A percentile compares a stretch with the other conserved stretches of the same genome.
These are phyloP conservation scores for Thelaira solivaga DNA, from an alignment of 2,888 invertebrate species.

Conservation along the genomic window DNA sequence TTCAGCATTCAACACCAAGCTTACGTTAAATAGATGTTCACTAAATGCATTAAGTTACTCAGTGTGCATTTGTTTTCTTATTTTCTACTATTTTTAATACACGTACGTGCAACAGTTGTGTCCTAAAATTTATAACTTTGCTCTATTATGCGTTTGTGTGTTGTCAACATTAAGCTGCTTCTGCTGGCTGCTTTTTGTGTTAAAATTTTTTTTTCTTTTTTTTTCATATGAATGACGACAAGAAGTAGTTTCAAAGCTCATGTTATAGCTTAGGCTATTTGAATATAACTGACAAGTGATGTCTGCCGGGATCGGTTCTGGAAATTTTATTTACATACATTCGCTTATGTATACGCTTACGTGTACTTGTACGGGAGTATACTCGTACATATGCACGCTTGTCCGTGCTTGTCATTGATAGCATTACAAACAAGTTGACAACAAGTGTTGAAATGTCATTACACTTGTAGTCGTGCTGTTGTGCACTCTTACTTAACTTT, in stretches of 20 bases:
- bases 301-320: conserved; percentile 14
- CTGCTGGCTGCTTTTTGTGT: conserved; percentile 13
- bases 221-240: background rate
- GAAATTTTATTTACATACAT: background rate
- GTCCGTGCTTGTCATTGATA: conserved; percentile 54
- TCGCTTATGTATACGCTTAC: background rate
- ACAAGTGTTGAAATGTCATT: conserved; percentile 59
- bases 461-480: conserved; percentile 15
- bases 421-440: conserved; percentile 56
- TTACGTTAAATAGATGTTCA: conserved; percentile 15
- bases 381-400: conserved; percentile 27
- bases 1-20: conserved; percentile 31
- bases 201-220: background rate
- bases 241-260: conserved; percentile 56
- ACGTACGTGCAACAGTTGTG: conserved; percentile 29
- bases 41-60: background rate
- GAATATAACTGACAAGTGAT: conserved; percentile 57
- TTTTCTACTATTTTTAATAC: conserved; percentile 5
- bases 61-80: background rate
- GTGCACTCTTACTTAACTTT: background rate
- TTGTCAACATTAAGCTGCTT: conserved; percentile 47
- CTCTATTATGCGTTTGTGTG: conserved; percentile 29
- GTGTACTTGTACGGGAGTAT: background rate
- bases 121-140: conserved; percentile 47
- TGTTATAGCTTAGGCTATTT: conserved; percentile 59